Conservation (phyloP, 1,140 invertebrate species). For the Anastatus disparis region DNA sequence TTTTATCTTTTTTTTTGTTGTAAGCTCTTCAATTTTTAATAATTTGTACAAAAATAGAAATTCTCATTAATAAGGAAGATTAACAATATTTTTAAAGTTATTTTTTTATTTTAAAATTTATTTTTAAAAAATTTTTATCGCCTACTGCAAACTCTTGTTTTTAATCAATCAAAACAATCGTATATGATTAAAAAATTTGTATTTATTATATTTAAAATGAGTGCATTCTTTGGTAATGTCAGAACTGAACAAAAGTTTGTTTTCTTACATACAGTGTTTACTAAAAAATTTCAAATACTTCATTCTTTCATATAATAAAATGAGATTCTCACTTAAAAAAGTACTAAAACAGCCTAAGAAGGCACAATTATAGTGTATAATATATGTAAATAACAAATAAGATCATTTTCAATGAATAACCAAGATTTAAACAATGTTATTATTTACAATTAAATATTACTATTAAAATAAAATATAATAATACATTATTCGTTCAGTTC, state of each 20-base stretch:
- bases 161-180: not conserved
- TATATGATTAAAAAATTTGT: not conserved
- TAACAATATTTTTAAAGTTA: slow-evolving; percentile 1
- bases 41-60: slow-evolving; percentile 37
- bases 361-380: too few relatives aligned
- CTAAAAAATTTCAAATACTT: not conserved
- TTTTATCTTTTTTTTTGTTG: slow-evolving; percentile 16
- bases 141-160: not conserved
- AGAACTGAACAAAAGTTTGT: slow-evolving; percentile 4
- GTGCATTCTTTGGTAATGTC: slow-evolving; percentile 33
- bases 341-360: not conserved
- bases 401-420: too few relatives aligned
- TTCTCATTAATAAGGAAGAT: slow-evolving; percentile 7
- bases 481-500: slow-evolving; percentile 1
- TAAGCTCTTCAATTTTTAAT: slow-evolving; percentile 14
- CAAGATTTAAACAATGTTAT: too few relatives aligned
- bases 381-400: too few relatives aligned
- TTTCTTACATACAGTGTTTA: not conserved
- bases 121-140: not conserved
- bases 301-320: not conserved
- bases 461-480: slow-evolving; percentile 4
- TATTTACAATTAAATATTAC: not conserved
- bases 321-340: not conserved
- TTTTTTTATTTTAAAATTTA: slow-evolving; percentile 1
- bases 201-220: slow-evolving; percentile 2